These are phyloP conservation scores for Philhelius pedissequus DNA, from an alignment of 2,888 invertebrate species.

Conservation along the genomic window DNA sequence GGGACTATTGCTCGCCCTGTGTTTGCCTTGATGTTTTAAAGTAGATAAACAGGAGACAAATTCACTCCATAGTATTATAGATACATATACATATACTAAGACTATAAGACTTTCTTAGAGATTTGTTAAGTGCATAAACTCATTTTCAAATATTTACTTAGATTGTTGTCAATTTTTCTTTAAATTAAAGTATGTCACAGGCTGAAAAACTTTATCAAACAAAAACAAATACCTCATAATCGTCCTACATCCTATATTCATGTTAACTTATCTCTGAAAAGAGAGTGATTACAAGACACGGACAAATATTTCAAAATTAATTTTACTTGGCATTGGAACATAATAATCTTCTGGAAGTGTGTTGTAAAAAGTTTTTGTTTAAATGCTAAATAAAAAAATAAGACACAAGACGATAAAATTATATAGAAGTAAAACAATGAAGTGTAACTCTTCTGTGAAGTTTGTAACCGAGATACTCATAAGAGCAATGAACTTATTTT, in stretches of 20 bases:
- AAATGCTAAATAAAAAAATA: background rate
- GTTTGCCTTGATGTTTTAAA: background rate
- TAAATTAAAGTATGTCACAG: constrained; percentile 10
- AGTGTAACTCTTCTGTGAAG: background rate
- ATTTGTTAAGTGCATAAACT: constrained; percentile 46
- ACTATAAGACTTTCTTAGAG: background rate
- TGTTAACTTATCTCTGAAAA: background rate
- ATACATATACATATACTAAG: no score
- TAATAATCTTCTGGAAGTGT: background rate
- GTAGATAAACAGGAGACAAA: background rate
- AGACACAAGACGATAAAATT: background rate
- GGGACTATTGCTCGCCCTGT: background rate
- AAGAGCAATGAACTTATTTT: background rate
- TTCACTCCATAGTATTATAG: background rate
- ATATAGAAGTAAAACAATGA: no score
- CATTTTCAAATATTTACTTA: constrained; percentile 57
- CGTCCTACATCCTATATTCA: background rate
- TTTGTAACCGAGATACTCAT: background rate
- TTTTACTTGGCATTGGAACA: background rate
- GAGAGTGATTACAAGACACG: background rate
- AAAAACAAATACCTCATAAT: background rate
- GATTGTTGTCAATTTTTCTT: constrained; percentile 17
- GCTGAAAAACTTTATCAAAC: background rate
- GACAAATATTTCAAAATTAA: background rate
- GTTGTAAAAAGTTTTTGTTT: background rate